Base-by-base conservation (phyloP, 2,888 invertebrate species). In the Protonemura montana region DNA sequence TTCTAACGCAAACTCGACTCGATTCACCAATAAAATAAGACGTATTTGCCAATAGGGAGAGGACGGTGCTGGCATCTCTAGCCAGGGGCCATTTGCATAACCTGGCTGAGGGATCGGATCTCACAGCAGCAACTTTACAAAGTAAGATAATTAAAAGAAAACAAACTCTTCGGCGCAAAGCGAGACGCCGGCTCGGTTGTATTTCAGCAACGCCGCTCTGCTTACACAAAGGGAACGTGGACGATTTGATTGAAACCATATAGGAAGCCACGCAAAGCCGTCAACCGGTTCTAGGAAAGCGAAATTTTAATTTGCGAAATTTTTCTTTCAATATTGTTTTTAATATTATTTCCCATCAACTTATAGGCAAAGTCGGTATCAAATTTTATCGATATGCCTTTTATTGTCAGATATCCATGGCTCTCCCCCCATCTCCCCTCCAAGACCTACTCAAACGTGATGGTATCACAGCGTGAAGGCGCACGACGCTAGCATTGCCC, bases 91-190 rank as follows among this genome's bases (percentile, higher is more conserved):
- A 41, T 82, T 82, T 82, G 82, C 26, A 82, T 30, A 82, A 82
- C 82, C 35, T 41, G 82, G 82, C 41, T 35, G n/a, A 82, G 81
- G 59, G 16, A 27, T 30, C 29, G 81, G 21, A 41, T 82, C 41
- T 82, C 35, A 21, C 5, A 26, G n/a, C 26, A 82, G 82, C 25
- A 78, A 78, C 41, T 41, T 82, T 41, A 82, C 82, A 82, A 82
- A 82, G 81, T 30, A 81, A 21, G 82, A 82, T 82, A 82, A 82
- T 82, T 82, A 82, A 82, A 82, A 82, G 82, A 82, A 82, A 82
- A 82, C 82, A 82, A 82, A 35, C 82, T 42, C 82, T 41, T 35
- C 28, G 3, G 26, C 5, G 26, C 26, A n/a, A 26, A 78, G 28
- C 6, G 26, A 78, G 76, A 76, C 21, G 21, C 26, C 16, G 21